phyloP scores from a whole-genome alignment of 2,888 invertebrate genomes.

The Sarcophaga variegata region DNA sequence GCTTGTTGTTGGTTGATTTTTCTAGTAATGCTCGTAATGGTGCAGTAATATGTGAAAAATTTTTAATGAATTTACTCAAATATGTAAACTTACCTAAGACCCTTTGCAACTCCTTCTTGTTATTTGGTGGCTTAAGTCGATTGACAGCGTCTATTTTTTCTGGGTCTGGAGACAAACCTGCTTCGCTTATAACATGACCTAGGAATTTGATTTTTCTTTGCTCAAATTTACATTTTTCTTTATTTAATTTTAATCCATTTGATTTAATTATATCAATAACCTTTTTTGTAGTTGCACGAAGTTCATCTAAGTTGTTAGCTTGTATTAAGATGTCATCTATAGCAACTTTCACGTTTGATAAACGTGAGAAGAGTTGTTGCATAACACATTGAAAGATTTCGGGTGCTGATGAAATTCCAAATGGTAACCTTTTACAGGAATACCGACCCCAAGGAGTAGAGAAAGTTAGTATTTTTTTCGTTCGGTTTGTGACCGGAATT shows the following conservation, averaged over 20 bases:
- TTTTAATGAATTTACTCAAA: slow-evolving; percentile 42
- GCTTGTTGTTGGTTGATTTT: slow-evolving; percentile 32
- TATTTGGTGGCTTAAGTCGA: slow-evolving; percentile 55
- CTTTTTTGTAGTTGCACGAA: slow-evolving; percentile 53
- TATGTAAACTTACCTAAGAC: slow-evolving; percentile 68
- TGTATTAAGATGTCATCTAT: slow-evolving; percentile 73
- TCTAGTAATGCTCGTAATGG: slow-evolving; percentile 14
- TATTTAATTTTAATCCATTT: slow-evolving; percentile 69
- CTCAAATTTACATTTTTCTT: slow-evolving; percentile 69
- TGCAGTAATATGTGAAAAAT: slow-evolving; percentile 22
- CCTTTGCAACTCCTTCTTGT: slow-evolving; percentile 64
- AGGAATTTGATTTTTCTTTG: slow-evolving; percentile 55
- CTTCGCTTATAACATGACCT: slow-evolving; percentile 33
- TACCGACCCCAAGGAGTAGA: slow-evolving; percentile 68
- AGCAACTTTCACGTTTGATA: slow-evolving; percentile 66
- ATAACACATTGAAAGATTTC: slow-evolving; percentile 73
- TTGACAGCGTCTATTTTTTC: slow-evolving; percentile 66
- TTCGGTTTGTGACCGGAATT: slow-evolving; percentile 60
- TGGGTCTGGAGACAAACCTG: slow-evolving; percentile 36
- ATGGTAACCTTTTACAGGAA: slow-evolving; percentile 54
- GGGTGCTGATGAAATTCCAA: slow-evolving; percentile 65
- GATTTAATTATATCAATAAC: slow-evolving; percentile 54
- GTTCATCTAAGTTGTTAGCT: slow-evolving; percentile 64
- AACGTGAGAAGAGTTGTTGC: slow-evolving; percentile 54
- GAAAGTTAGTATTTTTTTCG: slow-evolving; percentile 61